Percentiles rank a stretch among this genome's conserved stretches.
Conservation (phyloP, 2,113 vertebrate genomes). For the Tupaia tana region DNA sequence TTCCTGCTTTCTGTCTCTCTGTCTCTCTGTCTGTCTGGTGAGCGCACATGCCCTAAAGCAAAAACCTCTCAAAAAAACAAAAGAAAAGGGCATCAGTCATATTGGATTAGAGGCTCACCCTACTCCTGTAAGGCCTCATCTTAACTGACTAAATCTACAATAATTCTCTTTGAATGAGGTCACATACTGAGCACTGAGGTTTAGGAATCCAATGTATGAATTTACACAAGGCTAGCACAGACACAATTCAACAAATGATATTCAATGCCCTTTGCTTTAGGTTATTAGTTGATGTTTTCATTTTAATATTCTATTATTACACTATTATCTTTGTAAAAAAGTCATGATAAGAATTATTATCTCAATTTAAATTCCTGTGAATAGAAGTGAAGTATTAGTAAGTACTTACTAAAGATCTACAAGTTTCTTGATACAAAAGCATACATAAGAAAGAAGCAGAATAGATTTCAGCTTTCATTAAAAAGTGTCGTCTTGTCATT, state of each 20-base stretch:
- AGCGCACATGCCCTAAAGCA: too few relatives aligned
- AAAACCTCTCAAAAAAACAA: too few relatives aligned
- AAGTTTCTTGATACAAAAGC: not conserved
- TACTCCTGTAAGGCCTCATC: too few relatives aligned
- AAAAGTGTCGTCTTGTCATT: not conserved
- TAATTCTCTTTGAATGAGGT: not conserved
- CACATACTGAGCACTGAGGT: not conserved
- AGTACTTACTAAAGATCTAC: not conserved
- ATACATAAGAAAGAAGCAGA: not conserved
- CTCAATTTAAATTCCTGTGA: not conserved
- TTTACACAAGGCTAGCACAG: too few relatives aligned
- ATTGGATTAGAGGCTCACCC: not conserved
- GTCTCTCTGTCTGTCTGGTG: too few relatives aligned
- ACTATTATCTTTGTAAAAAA: not conserved
- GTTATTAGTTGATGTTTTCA: not conserved
- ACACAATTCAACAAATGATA: not conserved
- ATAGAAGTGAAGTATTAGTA: not conserved
- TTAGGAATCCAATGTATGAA: not conserved
- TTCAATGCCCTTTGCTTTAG: not conserved
- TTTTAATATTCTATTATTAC: not conserved
- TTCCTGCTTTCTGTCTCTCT: too few relatives aligned
- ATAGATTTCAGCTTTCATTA: not conserved
- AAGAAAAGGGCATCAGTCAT: too few relatives aligned
- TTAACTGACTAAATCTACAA: too few relatives aligned
- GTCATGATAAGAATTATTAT: not conserved